Evolutionary conservation across 2,113 vertebrate species (phyloP), one percentile per base, ranked within the genome.

Genomic region (Tyrannus savana): DNA sequence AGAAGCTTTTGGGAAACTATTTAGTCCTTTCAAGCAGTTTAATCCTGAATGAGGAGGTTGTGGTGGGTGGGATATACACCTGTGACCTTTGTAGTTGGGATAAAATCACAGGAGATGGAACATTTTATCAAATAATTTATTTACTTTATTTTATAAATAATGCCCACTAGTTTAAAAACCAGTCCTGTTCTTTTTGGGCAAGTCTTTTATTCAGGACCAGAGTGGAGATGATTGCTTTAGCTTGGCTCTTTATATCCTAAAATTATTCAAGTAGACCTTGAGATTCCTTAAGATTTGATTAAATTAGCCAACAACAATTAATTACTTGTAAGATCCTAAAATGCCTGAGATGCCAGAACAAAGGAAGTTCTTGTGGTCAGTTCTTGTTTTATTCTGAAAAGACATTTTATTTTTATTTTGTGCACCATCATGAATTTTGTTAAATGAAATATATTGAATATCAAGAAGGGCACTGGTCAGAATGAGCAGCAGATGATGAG

Each of bases 251-350:
- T 59, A 31, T 50, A 50, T 44, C 23, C 71, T 90, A 50, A 90
- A 88, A 90, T 59, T 2, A 93, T 86, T 80, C 93, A 88, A 80
- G 33, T 84, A 47, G 42, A 39, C 55, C 47, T 83, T 2, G 9
- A 23, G 72, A 55, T 80, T 21, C 11, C 35, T 78, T 82, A 91
- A 79, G 35, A 69, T 82, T 87, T 80, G 41, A 79, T 86, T 93
- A 83, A 83, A 86, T 73, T 59, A 44, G 5, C 25, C 41, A 96
- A 77, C 35, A 95, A 46, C 53, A 62, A 16, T 86, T 88, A 88
- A 92, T 86, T 93, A 23, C 25, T 92, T 86, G 50, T n/a, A 66
- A 77, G 75, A 85, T 66, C 28, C 21, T 37, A 28, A 80, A 89
- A 52, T 72, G 19, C 5, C 50, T 74, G 52, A 69, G 24, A 66